Percentiles rank a stretch among this genome's conserved stretches.
phyloP scores from a whole-genome alignment of 2,888 invertebrate species.

The Xanthostigma xanthostigma region DNA sequence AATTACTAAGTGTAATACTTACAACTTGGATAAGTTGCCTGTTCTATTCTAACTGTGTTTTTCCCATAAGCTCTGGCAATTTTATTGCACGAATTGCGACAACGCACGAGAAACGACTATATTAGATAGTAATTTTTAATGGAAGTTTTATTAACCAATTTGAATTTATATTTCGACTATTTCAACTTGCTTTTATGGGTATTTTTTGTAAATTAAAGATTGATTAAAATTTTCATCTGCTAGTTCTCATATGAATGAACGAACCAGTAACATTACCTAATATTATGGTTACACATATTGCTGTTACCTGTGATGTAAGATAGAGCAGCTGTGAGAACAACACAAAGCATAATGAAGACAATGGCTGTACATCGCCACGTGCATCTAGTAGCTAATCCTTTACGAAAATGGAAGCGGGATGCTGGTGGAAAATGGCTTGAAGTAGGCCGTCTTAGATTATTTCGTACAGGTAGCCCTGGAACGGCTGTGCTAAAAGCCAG shows the following conservation, averaged over 20 bases:
- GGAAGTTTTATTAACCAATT: too few species aligned
- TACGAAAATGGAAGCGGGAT: conserved; percentile 73
- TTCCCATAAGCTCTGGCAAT: too few species aligned
- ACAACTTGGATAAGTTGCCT: too few species aligned
- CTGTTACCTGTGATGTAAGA: conserved; percentile 72
- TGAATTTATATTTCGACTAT: too few species aligned
- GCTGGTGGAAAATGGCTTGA: conserved; percentile 59
- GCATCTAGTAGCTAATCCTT: conserved; percentile 72
- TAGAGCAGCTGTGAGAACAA: conserved; percentile 67
- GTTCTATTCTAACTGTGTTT: too few species aligned
- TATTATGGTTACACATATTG: conserved; percentile 2
- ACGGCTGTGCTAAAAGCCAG: conserved; percentile 42
- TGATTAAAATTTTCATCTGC: too few species aligned
- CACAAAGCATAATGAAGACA: conserved; percentile 68
- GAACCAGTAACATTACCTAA: background rate
- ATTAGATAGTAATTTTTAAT: too few species aligned
- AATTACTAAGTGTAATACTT: too few species aligned
- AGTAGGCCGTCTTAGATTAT: conserved; percentile 47
- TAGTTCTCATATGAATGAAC: too few species aligned
- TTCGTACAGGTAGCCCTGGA: conserved; percentile 61
- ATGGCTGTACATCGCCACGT: conserved; percentile 89
- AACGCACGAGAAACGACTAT: too few species aligned
- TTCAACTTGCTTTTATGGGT: too few species aligned
- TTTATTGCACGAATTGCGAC: too few species aligned
- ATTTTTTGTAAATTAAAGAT: background rate